A percentile compares a stretch with the other conserved stretches of the same genome.
Conservation (phyloP, 2,888 invertebrate genomes). For the Cephus nigrinus region DNA sequence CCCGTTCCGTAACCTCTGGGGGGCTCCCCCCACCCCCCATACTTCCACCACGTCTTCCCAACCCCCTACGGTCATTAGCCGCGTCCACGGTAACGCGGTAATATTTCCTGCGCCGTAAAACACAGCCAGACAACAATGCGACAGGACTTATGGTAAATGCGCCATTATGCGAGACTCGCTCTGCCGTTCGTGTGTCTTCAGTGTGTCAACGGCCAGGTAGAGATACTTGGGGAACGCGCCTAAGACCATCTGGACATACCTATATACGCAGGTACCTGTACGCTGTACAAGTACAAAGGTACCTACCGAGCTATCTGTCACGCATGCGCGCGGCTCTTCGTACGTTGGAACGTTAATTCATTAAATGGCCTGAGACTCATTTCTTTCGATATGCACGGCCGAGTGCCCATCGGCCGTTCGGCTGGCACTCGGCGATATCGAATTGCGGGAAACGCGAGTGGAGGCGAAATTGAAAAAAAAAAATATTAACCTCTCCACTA, state of each 20-base stretch:
- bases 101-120: constrained; percentile 11
- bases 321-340: background rate
- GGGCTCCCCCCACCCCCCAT: background rate
- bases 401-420: background rate
- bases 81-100: constrained; percentile 22
- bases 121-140: constrained; percentile 22
- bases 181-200: background rate
- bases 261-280: background rate
- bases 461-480: background rate
- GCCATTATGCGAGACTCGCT: constrained; percentile 20
- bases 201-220: background rate
- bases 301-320: background rate
- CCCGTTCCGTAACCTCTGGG: background rate
- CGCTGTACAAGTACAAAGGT: background rate
- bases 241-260: background rate
- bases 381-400: background rate
- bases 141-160: constrained; percentile 25
- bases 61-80: constrained; percentile 24
- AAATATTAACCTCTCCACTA: background rate
- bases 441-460: background rate
- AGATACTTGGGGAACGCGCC: background rate
- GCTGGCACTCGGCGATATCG: background rate
- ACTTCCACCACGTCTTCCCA: background rate
- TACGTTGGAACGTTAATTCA: background rate
- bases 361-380: background rate